Percentiles rank a stretch among this genome's conserved stretches.
These are phyloP conservation scores for Petrolisthes cinctipes DNA, from an alignment of 2,888 invertebrate genomes.

Conservation along the genomic window DNA sequence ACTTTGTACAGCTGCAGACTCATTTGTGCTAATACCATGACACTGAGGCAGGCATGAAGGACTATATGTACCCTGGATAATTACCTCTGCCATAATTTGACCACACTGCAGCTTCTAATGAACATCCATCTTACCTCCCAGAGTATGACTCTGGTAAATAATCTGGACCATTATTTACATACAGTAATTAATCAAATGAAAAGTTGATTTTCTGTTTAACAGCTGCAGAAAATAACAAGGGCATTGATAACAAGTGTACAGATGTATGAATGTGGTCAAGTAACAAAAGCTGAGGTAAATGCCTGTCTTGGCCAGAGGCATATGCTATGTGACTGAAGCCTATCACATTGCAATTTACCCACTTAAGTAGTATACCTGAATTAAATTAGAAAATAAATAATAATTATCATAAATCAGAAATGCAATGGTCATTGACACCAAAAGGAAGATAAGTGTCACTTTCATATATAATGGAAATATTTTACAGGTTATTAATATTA, in stretches of 20 bases:
- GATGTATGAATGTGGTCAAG: conserved; percentile 31
- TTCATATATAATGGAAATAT: conserved; percentile 55
- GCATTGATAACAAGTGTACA: conserved; percentile 56
- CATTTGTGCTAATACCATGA: conserved; percentile 55
- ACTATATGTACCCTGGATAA: background rate
- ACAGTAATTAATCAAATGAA: conserved; percentile 15
- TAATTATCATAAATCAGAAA: conserved; percentile 55
- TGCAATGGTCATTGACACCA: conserved; percentile 56
- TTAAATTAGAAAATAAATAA: conserved; percentile 63
- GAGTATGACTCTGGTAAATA: conserved; percentile 38
- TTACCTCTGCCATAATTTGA: conserved; percentile 35
- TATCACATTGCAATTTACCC: conserved; percentile 57
- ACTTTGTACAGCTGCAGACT: conserved; percentile 59
- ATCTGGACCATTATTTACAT: conserved; percentile 24
- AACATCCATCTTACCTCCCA: conserved; percentile 34
- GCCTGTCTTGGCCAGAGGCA: conserved; percentile 50
- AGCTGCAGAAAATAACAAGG: conserved; percentile 60
- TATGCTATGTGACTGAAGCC: conserved; percentile 48
- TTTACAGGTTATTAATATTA: conserved; percentile 51
- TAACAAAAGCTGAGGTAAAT: conserved; percentile 31
- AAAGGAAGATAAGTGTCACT: conserved; percentile 49
- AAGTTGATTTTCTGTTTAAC: conserved; percentile 33
- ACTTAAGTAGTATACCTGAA: conserved; percentile 64
- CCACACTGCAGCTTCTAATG: conserved; percentile 41
- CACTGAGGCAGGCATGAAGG: conserved; percentile 33